Percentiles rank a stretch among this genome's conserved stretches.
Conservation (phyloP, 2,797 vertebrate species). For the Myotis pilosus region DNA sequence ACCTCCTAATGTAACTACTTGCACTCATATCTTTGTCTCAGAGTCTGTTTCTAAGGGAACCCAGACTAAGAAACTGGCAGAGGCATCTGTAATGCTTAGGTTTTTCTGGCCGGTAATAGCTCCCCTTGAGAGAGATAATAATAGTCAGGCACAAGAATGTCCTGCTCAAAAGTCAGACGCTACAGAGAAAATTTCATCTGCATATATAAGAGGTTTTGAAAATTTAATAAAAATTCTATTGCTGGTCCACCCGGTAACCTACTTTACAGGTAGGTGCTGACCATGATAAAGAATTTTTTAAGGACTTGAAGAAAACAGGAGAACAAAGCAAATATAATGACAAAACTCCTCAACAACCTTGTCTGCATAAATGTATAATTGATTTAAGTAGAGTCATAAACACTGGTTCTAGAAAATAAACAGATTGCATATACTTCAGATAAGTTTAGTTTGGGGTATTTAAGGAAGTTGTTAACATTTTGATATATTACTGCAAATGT, state of each 20-base stretch:
- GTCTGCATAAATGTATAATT: not conserved
- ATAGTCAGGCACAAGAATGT: not conserved
- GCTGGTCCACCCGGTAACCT: not conserved
- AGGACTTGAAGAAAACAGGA: not conserved
- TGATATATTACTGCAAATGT: not conserved
- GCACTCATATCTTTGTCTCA: not conserved
- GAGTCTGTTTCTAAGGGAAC: not conserved
- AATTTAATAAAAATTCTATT: not conserved
- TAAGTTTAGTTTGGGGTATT: not conserved
- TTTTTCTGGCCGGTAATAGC: not conserved
- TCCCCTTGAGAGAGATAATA: not conserved
- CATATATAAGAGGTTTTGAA: not conserved
- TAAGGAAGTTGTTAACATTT: not conserved
- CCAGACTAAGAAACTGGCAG: not conserved
- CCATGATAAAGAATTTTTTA: not conserved
- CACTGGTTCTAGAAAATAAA: not conserved
- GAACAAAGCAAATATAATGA: not conserved
- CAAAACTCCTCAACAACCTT: not conserved
- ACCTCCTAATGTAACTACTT: not conserved
- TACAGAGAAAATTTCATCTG: not conserved
- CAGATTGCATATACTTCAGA: not conserved
- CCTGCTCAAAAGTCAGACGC: not conserved
- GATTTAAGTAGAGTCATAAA: not conserved
- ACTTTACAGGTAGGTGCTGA: not conserved
- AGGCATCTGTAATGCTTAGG: not conserved